phyloP scores from a whole-genome alignment of 2,888 invertebrate genomes.

The Sipunculus nudus region DNA sequence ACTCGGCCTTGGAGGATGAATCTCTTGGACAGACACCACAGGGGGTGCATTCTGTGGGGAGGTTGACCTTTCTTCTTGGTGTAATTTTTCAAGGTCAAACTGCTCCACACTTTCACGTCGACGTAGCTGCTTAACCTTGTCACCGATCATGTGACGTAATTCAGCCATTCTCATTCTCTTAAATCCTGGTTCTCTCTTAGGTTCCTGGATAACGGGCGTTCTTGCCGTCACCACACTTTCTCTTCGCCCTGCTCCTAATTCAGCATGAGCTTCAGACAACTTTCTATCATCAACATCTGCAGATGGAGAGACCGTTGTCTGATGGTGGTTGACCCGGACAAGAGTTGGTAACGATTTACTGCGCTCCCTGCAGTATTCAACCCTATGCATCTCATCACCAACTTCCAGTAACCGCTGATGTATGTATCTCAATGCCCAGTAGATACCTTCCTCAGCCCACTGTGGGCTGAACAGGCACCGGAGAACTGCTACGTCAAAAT shows the following conservation, averaged over 20 bases:
- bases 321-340: too few relatives aligned
- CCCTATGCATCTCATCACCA: slow-evolving; percentile 80
- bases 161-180: slow-evolving; percentile 87
- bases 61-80: background rate
- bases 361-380: slow-evolving; percentile 80
- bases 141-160: slow-evolving; percentile 89
- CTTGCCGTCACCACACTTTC: background rate
- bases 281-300: slow-evolving; percentile 8
- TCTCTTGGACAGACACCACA: background rate
- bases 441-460: slow-evolving; percentile 98
- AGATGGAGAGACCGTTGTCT: too few relatives aligned
- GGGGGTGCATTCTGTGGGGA: background rate
- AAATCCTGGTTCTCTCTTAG: slow-evolving; percentile 55
- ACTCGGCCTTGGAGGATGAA: slow-evolving; percentile 29
- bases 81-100: slow-evolving; percentile 72
- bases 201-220: slow-evolving; percentile 7
- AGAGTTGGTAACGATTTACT: slow-evolving; percentile 85
- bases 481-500: slow-evolving; percentile 94
- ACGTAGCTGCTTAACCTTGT: slow-evolving; percentile 72
- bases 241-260: background rate
- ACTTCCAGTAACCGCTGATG: slow-evolving; percentile 77
- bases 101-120: slow-evolving; percentile 70
- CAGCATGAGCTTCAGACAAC: background rate
- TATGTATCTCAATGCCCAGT: slow-evolving; percentile 90
- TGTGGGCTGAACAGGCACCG: slow-evolving; percentile 94